Conservation (phyloP, 2,113 vertebrate species). For the Ardeotis arabs region DNA sequence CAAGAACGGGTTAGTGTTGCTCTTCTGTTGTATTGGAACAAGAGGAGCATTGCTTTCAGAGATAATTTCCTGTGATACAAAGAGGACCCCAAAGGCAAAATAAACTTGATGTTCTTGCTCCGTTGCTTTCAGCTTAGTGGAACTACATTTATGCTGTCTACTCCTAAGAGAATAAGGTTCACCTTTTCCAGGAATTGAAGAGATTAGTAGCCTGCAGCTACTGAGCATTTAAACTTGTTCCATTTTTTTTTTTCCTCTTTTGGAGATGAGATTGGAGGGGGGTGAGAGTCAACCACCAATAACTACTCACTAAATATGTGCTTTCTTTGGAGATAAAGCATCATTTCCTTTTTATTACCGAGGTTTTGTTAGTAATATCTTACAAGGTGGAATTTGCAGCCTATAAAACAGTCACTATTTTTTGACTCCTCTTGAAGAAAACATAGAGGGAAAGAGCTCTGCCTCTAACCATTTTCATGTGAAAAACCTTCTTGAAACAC, state of each 20-base stretch:
- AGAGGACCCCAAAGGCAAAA: conserved; percentile 53
- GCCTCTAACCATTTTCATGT: conserved; percentile 61
- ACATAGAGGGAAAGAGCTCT: conserved; percentile 34
- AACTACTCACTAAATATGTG: neutral
- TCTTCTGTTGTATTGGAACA: neutral
- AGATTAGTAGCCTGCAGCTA: conserved; percentile 63
- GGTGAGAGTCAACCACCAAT: neutral
- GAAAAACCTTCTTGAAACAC: conserved; percentile 65
- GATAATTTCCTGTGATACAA: conserved; percentile 26
- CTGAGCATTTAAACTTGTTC: conserved; percentile 62
- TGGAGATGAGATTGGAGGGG: conserved; percentile 20
- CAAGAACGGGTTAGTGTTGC: neutral
- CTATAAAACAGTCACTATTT: conserved; percentile 55
- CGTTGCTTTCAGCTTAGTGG: conserved; percentile 32
- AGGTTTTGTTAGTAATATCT: conserved; percentile 58
- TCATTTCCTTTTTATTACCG: conserved; percentile 58
- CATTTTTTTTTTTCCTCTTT: conserved; percentile 12
- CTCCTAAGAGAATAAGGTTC: conserved; percentile 51
- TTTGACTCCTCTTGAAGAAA: conserved; percentile 57
- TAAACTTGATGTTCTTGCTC: conserved; percentile 39
- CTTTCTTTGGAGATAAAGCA: conserved; percentile 44
- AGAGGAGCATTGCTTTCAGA: conserved; percentile 27
- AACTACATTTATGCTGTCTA: conserved; percentile 47
- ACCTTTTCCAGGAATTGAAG: conserved; percentile 63
- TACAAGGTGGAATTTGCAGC: conserved; percentile 48